These are phyloP conservation scores for Helicolenus hilgendorfi DNA, from an alignment of 2,797 vertebrate genomes.

Conservation along the genomic window DNA sequence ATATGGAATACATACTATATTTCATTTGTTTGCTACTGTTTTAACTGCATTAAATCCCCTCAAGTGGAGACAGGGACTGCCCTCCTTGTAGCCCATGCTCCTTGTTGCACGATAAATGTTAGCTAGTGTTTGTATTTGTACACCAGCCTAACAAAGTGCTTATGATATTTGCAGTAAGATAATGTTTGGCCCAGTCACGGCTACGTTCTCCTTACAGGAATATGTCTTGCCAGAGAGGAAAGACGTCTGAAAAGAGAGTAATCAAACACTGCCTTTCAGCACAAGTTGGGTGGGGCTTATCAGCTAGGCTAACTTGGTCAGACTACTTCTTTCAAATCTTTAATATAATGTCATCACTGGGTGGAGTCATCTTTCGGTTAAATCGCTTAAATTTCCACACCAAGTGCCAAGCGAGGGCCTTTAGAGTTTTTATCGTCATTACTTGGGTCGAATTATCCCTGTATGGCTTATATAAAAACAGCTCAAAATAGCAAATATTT, in stretches of 20 bases:
- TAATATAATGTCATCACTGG: not conserved
- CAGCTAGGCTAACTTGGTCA: not conserved
- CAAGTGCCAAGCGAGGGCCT: not conserved
- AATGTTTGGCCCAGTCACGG: constrained; percentile 7
- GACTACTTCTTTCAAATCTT: not conserved
- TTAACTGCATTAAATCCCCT: not conserved
- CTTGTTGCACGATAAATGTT: not conserved
- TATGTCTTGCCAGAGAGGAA: not conserved
- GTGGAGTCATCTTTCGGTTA: not conserved
- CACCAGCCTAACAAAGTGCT: not conserved
- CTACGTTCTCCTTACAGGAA: not conserved
- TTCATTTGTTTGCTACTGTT: constrained; percentile 9
- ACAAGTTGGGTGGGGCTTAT: not conserved
- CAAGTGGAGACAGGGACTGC: not conserved
- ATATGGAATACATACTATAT: constrained; percentile 37
- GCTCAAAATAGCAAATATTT: not conserved
- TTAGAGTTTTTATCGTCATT: not conserved
- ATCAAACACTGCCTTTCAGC: not conserved
- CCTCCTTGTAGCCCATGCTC: not conserved
- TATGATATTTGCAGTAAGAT: constrained; percentile 32
- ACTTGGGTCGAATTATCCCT: not conserved
- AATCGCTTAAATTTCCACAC: not conserved
- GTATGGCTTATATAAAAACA: not conserved
- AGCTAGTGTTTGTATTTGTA: constrained; percentile 11
- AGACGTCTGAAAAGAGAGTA: not conserved